A percentile compares a stretch with the other conserved stretches of the same genome.
Conservation (phyloP, 2,888 invertebrate species). For the Crocallis elinguaria region DNA sequence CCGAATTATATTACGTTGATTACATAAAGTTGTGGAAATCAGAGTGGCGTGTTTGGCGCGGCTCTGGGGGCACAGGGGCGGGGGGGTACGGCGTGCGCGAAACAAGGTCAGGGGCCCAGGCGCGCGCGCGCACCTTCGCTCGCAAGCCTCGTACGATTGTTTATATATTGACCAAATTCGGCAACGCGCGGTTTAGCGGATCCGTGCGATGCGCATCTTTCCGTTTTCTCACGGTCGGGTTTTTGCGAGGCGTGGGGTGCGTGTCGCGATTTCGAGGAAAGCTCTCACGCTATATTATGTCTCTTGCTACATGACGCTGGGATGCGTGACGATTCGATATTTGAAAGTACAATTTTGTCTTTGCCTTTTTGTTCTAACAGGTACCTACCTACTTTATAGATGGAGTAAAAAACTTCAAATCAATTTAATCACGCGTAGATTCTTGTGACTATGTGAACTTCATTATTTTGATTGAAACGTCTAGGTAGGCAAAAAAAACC, state of each 20-base stretch:
- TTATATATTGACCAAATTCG: constrained; percentile 54
- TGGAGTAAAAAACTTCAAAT: too few species aligned
- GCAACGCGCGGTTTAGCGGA: constrained; percentile 33
- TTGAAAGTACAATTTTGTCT: constrained; percentile 11
- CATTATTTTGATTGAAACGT: too few species aligned
- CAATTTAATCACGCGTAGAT: too few species aligned
- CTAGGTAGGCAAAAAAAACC: too few species aligned
- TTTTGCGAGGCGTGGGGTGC: constrained; percentile 15
- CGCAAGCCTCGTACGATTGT: constrained; percentile 42
- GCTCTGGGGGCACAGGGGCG: constrained; percentile 45
- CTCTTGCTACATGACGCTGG: too few species aligned
- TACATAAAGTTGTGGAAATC: constrained; percentile 68
- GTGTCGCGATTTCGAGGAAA: background rate
- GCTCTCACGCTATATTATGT: too few species aligned
- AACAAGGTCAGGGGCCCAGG: constrained; percentile 77
- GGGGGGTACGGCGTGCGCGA: constrained; percentile 54
- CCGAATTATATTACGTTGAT: constrained; percentile 51
- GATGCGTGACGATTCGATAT: constrained; percentile 6
- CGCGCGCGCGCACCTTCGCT: constrained; percentile 57
- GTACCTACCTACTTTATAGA: too few species aligned
- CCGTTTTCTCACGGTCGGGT: constrained; percentile 37
- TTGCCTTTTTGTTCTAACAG: background rate
- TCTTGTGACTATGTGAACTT: too few species aligned
- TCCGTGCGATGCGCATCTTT: constrained; percentile 32
- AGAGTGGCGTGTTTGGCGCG: constrained; percentile 56